Base-by-base conservation (phyloP, 2,113 vertebrate species). In the Cynoglossus semilaevis region DNA sequence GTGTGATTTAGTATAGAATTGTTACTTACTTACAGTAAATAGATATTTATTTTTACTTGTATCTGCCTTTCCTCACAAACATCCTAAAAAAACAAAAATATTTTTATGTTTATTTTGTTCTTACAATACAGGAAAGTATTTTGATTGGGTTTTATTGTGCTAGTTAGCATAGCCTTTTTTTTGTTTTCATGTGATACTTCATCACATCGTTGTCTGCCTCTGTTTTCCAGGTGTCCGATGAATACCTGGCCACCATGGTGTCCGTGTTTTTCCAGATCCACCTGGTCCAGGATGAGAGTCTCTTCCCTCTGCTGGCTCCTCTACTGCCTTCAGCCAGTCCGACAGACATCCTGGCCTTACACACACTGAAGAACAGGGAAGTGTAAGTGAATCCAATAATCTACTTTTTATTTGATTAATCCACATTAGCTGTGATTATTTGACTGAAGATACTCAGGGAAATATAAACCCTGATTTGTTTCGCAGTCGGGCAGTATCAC, bases 251-350 rank as follows among this genome's bases (percentile, higher is more conserved):
- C 38, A 74, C 66, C 64, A 80, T 93, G 87, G 77, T 87, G 50
- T 88, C 87, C 0, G 88, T 89, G 55, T 63, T 91, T 12, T 76
- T 93, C 35, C 80, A 88, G 29, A 83, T 58, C 14, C 88, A 91
- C 12, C 71, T 91, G 70, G 46, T 61, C 0, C 52, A n/a, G 22
- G 87, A 91, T 13, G 38, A 9, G 0, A 80, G 56, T 48, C 80
- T 92, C 19, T 89, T 93, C 36, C 40, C 67, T 14, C 87, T 90
- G 9, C 58, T 93, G 51, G 70, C 61, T 4, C 79, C 86, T 5
- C 74, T 93, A 38, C 59, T 93, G 44, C 15, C 67, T 34, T 60
- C 57, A 42, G 87, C 87, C 38, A 74, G 64, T 9, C 78, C 83
- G 0, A 53, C 70, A 29, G 88, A 91, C 58, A 92, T 91, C 60